Percentiles rank a stretch among this genome's conserved stretches.
Evolutionary conservation across 2,113 vertebrate species (phyloP).

Genomic region (Neomonachus schauinslandi): DNA sequence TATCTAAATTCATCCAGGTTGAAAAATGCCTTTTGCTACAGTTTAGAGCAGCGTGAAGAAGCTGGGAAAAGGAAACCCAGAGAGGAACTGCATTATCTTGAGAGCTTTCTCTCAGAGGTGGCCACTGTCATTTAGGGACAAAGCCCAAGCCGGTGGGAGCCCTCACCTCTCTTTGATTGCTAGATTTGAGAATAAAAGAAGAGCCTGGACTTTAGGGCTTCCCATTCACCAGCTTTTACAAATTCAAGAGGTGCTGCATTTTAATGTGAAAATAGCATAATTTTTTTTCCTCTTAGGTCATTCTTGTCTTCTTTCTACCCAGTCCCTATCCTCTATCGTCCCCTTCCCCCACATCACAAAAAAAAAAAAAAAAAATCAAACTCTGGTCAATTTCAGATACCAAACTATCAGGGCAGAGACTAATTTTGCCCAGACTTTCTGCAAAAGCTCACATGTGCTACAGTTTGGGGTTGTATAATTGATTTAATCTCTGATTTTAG

Average conservation of each 20-base stretch:
- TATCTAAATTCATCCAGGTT: background rate
- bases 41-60: background rate
- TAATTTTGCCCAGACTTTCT: slow-evolving; percentile 85
- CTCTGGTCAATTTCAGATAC: slow-evolving; percentile 75
- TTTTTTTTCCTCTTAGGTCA: background rate
- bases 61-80: background rate
- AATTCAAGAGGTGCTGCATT: background rate
- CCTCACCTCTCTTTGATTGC: background rate
- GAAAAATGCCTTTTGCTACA: slow-evolving; percentile 1
- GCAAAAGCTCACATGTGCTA: slow-evolving; percentile 86
- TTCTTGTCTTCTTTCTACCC: background rate
- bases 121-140: background rate
- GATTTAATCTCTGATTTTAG: slow-evolving; percentile 91
- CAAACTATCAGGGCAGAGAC: slow-evolving; percentile 80
- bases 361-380: background rate
- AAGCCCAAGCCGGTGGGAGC: background rate
- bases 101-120: background rate
- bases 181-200: background rate
- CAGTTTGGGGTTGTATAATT: slow-evolving; percentile 88
- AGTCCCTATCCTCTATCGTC: background rate
- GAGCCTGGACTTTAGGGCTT: background rate
- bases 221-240: background rate
- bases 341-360: background rate
- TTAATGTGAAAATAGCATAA: background rate
- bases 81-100: background rate